Evolutionary conservation across 2,113 vertebrate genomes (phyloP), one percentile per base, ranked within the genome.

Genomic region (Garra rufa): DNA sequence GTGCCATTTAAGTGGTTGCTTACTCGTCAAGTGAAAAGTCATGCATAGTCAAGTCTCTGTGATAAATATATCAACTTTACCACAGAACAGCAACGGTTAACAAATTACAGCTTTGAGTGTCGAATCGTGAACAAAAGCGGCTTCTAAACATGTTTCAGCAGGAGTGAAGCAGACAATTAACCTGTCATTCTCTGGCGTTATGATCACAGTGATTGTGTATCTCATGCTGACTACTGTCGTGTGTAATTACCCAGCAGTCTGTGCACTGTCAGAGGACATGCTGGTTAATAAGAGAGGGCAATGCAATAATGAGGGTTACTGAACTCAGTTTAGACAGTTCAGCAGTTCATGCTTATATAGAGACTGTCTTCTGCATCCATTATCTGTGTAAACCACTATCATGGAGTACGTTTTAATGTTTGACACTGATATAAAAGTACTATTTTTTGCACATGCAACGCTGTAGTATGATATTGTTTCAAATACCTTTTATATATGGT

Each of bases 231-330:
- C 5, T 50, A 55, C 50, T 21, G 50, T 55, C 50, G 19, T 34
- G 73, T 76, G 76, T 44, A 11, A 78, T 78, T 78, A 78, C 38
- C 76, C 76, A 78, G 55, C 55, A 61, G 76, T 44, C 76, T 63
- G 55, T 61, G 38, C 38, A 6, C 38, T 17, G 55, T 26, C 50
- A 77, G 52, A 28, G 17, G 9, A 76, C 10, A 0, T 4, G 6
- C 19, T 43, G n/a, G 14, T 78, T 76, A 76, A 76, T 76, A n/a
- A 55, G 30, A 76, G 26, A 30, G 24, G 9, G 3, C 43, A 5
- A 44, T 1, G 44, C 24, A 34, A n/a, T 34, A 55, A 34, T 34
- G 21, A 13, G 13, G 7, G 19, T 48, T 48, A 74, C n/a, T 44
- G 59, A n/a, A 57, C 52, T 55, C 50, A 55, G 50, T 55, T 50